Conservation (phyloP, 2,888 invertebrate species). For the Lycocerus yunnanus region DNA sequence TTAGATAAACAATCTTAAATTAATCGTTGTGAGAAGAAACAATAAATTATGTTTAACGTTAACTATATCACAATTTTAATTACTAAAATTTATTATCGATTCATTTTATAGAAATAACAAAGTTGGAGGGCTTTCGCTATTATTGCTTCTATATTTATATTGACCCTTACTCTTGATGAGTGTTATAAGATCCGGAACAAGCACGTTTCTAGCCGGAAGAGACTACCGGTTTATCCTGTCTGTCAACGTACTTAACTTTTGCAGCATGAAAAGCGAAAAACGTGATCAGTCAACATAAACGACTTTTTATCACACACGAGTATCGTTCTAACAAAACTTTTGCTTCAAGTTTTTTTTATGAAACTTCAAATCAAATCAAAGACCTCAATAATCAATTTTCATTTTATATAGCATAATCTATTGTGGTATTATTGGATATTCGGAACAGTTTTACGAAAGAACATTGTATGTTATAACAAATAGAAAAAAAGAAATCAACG, state of each 20-base stretch:
- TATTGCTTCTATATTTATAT: constrained; percentile 5
- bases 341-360: constrained; percentile 23
- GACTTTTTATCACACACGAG: constrained; percentile 45
- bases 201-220: constrained; percentile 48
- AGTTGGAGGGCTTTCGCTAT: not conserved
- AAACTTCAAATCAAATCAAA: constrained; percentile 23
- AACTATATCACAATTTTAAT: not conserved
- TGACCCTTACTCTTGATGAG: constrained; percentile 20
- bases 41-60: too few species aligned
- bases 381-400: not conserved
- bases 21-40: not conserved
- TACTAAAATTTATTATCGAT: not conserved
- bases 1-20: not conserved
- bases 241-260: constrained; percentile 49
- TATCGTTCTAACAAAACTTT: constrained; percentile 35
- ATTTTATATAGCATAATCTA: not conserved
- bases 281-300: constrained; percentile 50
- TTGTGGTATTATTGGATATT: not conserved
- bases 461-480: not conserved
- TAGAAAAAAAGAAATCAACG: not conserved
- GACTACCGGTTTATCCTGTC: constrained; percentile 47
- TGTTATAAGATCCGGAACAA: constrained; percentile 40
- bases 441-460: not conserved
- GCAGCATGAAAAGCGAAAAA: constrained; percentile 44
- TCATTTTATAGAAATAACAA: not conserved